Conservation (phyloP, 2,888 invertebrate genomes). For the Eristalis tenax region DNA sequence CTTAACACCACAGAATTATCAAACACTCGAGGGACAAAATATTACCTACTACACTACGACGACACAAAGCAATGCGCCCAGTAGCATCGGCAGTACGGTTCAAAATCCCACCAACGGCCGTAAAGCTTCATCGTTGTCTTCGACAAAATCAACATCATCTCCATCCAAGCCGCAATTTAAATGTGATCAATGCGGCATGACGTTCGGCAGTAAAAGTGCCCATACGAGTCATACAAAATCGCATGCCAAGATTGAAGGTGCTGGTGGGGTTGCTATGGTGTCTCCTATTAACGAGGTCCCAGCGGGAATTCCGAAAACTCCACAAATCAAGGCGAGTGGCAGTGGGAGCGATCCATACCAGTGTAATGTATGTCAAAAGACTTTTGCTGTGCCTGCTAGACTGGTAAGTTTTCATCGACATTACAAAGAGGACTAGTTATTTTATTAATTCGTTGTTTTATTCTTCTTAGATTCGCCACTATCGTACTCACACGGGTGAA, state of each 20-base stretch:
- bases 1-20: slow-evolving; percentile 48
- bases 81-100: slow-evolving; percentile 24
- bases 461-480: slow-evolving; percentile 85
- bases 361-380: slow-evolving; percentile 94
- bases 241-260: slow-evolving; percentile 83
- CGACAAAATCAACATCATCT: slow-evolving; percentile 74
- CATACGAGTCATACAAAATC: slow-evolving; percentile 87
- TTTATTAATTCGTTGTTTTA: not conserved
- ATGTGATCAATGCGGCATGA: slow-evolving; percentile 88
- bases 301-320: slow-evolving; percentile 79
- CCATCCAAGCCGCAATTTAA: slow-evolving; percentile 83
- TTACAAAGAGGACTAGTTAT: not conserved
- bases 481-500: slow-evolving; percentile 94
- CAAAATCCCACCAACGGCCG: slow-evolving; percentile 26
- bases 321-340: slow-evolving; percentile 77
- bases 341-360: slow-evolving; percentile 88
- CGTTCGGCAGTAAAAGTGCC: slow-evolving; percentile 88
- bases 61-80: slow-evolving; percentile 27
- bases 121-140: slow-evolving; percentile 26
- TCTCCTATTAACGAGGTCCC: slow-evolving; percentile 73
- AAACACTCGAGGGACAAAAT: slow-evolving; percentile 59
- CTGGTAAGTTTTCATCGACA: slow-evolving; percentile 82
- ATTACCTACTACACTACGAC: slow-evolving; percentile 71
- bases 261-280: slow-evolving; percentile 58
- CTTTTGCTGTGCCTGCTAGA: slow-evolving; percentile 94